Conservation (phyloP, 2,797 vertebrate species). For the Aythya fuligula region DNA sequence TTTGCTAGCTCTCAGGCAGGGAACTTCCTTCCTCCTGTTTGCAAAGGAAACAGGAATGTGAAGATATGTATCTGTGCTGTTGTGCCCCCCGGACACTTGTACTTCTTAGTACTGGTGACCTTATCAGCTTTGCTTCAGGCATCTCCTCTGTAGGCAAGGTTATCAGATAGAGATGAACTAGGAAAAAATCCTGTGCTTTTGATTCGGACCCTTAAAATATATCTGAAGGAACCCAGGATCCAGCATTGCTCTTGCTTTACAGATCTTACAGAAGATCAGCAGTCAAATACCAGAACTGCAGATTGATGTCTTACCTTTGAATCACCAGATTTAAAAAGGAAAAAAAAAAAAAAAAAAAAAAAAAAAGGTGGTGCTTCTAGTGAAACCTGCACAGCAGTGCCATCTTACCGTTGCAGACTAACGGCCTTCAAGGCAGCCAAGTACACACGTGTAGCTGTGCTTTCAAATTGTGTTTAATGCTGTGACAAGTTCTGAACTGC, state of each 20-base stretch:
- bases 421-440: background rate
- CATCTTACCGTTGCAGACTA: background rate
- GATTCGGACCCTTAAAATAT: conserved; percentile 14
- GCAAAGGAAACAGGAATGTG: conserved; percentile 55
- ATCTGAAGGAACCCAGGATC: conserved; percentile 15
- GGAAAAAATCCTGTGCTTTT: conserved; percentile 18
- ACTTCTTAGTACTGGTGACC: conserved; percentile 7
- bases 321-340: background rate
- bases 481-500: background rate
- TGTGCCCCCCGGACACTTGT: background rate
- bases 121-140: conserved; percentile 53
- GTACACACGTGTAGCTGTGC: background rate
- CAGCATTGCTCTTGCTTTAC: background rate
- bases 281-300: background rate
- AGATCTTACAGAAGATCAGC: background rate
- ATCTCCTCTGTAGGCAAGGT: background rate
- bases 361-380: background rate
- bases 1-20: background rate
- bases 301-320: background rate
- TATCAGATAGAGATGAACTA: conserved; percentile 19
- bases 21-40: conserved; percentile 45
- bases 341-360: no score
- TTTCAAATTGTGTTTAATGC: background rate
- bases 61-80: conserved; percentile 43
- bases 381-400: background rate